Base-by-base conservation (phyloP, 1,140 invertebrate species). In the Conus ventricosus region DNA sequence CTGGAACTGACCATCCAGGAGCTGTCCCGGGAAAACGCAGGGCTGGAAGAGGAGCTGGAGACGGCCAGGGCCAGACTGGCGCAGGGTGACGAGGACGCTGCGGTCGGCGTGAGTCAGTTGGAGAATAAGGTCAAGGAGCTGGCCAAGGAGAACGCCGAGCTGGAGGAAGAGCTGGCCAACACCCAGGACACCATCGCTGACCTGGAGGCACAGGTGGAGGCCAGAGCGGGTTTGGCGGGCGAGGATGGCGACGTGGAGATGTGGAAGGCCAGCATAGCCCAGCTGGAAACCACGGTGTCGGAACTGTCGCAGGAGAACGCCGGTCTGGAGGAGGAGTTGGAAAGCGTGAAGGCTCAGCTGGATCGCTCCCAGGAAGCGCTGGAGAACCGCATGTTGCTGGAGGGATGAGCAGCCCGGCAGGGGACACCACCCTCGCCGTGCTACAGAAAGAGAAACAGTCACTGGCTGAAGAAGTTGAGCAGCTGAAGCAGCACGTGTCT, bases 241-340 rank as follows among this genome's bases (percentile, higher is more conserved):
- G 84, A 80, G 4, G 53, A 76, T 7, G 75, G 71, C 20, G 85
- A 87, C 20, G 71, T 80, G 54, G 85, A 87, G 53, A 51, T 71
- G 51, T 55, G 76, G 85, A 80, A 54, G 20, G 71, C 85, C 51
- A 80, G 85, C 71, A 17, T 87, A 71, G 20, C 85, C 51, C 91
- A 92, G 54, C 88, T 93, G 78, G 92, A 93, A 87, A 88, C 91
- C 81, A 92, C 91, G 54, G 90, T 91, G 75, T 87, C 90, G 51
- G 92, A 92, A 88, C 87, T 92, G 71, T 92, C 92, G 7, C 92
- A 91, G 84, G 90, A 89, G 81, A 92, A 93, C 88, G 92, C 91
- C 60, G 85, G 91, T 6, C 82, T 93, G 51, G 90, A 93, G 60
- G 91, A 93, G 57, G 90, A 92, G 53, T 17, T 87, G 39, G 23